Conservation (phyloP, 2,113 vertebrate genomes). For the Nicator chloris region DNA sequence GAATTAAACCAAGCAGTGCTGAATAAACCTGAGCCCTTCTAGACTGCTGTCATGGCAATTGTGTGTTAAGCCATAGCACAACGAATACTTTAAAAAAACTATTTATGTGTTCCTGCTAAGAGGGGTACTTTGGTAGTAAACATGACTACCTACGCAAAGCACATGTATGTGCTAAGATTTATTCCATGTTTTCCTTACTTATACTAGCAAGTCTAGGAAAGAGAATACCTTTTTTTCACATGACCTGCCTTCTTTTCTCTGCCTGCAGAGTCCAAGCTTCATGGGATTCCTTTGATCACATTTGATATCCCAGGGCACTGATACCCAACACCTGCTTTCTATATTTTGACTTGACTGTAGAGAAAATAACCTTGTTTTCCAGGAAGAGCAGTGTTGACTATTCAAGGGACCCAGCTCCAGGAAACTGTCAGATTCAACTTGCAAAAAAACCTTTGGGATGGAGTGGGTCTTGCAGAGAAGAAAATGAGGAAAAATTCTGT, state of each 20-base stretch:
- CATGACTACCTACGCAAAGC: not conserved
- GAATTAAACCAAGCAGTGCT: not conserved
- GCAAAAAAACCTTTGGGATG: not conserved
- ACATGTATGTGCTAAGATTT: not conserved
- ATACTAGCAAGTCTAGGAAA: not conserved
- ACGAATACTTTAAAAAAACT: not conserved
- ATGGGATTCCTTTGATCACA: not conserved
- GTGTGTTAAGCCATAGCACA: not conserved
- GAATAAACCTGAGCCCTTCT: not conserved
- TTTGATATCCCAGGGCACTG: not conserved
- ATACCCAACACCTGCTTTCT: slow-evolving; percentile 7
- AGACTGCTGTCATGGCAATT: not conserved
- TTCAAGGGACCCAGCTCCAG: not conserved
- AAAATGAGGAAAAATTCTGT: not conserved
- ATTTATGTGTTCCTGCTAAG: not conserved
- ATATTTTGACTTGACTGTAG: slow-evolving; percentile 21
- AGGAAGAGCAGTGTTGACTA: not conserved
- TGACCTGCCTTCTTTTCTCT: not conserved
- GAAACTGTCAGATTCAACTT: not conserved
- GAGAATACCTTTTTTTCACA: not conserved
- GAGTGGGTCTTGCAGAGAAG: not conserved
- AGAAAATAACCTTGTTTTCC: slow-evolving; percentile 28
- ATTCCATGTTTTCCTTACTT: not conserved
- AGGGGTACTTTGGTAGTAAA: not conserved
- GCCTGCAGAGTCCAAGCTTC: not conserved